Evolutionary conservation across 2,797 vertebrate genomes (phyloP).

Genomic region (Helostoma temminkii): DNA sequence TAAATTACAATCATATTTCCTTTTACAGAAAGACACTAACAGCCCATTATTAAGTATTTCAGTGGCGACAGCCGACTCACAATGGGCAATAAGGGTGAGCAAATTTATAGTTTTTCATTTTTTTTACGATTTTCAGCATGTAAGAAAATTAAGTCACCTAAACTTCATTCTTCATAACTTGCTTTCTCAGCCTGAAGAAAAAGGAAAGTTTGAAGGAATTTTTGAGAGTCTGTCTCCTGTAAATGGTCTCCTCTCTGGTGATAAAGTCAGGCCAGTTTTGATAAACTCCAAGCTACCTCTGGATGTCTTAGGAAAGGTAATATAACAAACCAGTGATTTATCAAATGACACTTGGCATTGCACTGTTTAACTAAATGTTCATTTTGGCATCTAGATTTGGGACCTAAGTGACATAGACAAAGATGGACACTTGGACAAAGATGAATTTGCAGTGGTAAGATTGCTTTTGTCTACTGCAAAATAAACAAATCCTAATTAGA

Average conservation of each 20-base stretch:
- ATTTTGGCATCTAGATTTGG: slow-evolving; percentile 88
- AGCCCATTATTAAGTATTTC: slow-evolving; percentile 83
- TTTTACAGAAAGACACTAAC: slow-evolving; percentile 88
- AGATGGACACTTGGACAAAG: slow-evolving; percentile 95
- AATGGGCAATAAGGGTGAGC: slow-evolving; percentile 94
- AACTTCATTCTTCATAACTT: slow-evolving; percentile 40
- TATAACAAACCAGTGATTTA: slow-evolving; percentile 25
- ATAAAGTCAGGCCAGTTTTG: slow-evolving; percentile 96
- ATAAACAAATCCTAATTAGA: too few relatives aligned
- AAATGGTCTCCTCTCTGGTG: slow-evolving; percentile 94
- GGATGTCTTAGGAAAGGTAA: slow-evolving; percentile 95
- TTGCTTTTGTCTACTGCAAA: not conserved
- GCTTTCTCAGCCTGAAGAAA: slow-evolving; percentile 91
- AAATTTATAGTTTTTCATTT: not conserved
- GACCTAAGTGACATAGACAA: slow-evolving; percentile 97
- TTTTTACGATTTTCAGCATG: not conserved
- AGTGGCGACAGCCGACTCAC: slow-evolving; percentile 81
- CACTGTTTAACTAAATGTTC: not conserved
- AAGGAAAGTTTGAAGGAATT: slow-evolving; percentile 96
- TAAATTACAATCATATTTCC: not conserved
- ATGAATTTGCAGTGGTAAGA: slow-evolving; percentile 96
- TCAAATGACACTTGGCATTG: not conserved
- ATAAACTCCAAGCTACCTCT: slow-evolving; percentile 99
- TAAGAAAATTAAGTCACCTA: not conserved
- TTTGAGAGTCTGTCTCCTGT: slow-evolving; percentile 95